phyloP scores from a whole-genome alignment of 2,797 vertebrate genomes.

The Rhabdophis nuchalis region DNA sequence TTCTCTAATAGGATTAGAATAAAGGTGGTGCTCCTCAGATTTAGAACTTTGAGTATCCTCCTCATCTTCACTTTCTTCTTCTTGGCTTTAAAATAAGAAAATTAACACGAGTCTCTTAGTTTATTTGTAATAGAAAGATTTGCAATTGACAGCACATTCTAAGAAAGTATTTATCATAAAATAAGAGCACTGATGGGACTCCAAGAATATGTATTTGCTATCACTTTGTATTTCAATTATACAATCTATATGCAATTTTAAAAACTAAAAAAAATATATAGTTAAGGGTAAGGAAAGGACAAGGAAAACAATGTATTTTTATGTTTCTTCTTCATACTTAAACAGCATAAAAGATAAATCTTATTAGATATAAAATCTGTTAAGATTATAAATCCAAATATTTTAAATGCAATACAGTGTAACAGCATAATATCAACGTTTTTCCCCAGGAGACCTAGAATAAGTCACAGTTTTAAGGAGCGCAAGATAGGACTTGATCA shows the following conservation, averaged over 20 bases:
- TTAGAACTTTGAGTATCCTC: conserved; percentile 84
- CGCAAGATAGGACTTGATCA: background rate
- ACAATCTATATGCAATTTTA: background rate
- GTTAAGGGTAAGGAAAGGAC: background rate
- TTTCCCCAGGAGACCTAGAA: background rate
- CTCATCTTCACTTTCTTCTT: conserved; percentile 84
- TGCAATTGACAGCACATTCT: background rate
- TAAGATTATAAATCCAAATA: background rate
- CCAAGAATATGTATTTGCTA: background rate
- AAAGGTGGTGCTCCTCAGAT: conserved; percentile 84
- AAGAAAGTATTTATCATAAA: background rate
- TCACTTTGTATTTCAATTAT: background rate
- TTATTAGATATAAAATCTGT: background rate
- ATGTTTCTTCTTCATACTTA: background rate
- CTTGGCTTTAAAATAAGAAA: conserved; percentile 72
- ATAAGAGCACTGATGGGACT: background rate
- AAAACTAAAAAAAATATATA: background rate
- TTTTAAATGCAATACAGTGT: background rate
- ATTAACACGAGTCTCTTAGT: conserved; percentile 19
- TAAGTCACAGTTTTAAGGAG: background rate
- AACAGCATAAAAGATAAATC: background rate
- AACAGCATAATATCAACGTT: background rate
- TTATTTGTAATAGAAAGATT: background rate
- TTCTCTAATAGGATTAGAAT: conserved; percentile 86
- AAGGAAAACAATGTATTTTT: background rate